Conservation (phyloP, 2,113 vertebrate species). For the Sinocyclocheilus anophthalmus region DNA sequence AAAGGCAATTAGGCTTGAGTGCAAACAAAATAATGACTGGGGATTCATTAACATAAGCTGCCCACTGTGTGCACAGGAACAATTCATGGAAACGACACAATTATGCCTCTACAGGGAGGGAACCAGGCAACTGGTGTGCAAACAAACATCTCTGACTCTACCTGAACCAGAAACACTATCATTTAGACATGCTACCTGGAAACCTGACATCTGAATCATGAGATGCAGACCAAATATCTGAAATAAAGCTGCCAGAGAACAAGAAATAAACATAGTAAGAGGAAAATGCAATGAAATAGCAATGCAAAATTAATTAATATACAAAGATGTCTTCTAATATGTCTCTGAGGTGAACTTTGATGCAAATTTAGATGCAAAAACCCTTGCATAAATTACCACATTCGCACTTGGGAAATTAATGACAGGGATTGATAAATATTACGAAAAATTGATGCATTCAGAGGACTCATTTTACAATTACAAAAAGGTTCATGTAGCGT, state of each 20-base stretch:
- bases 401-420: no score
- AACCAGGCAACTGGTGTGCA: constrained; percentile 25
- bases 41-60: constrained; percentile 56
- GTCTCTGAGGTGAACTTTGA: not conserved
- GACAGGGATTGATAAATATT: not conserved
- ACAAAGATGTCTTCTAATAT: not conserved
- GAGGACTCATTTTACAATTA: no score
- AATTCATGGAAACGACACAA: constrained; percentile 45
- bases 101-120: constrained; percentile 23
- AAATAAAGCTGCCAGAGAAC: not conserved
- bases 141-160: constrained; percentile 30
- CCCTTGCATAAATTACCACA: not conserved
- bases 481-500: no score
- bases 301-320: not conserved
- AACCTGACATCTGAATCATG: not conserved
- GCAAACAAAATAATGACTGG: constrained; percentile 50
- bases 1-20: constrained; percentile 33
- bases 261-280: not conserved
- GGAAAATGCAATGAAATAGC: not conserved
- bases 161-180: constrained; percentile 6
- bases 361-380: not conserved
- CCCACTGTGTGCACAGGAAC: constrained; percentile 40
- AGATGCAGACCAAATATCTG: not conserved
- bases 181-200: not conserved
- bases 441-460: not conserved